These are phyloP conservation scores for Tetramorium simillimum DNA, from an alignment of 1,140 invertebrate genomes.

Conservation along the genomic window DNA sequence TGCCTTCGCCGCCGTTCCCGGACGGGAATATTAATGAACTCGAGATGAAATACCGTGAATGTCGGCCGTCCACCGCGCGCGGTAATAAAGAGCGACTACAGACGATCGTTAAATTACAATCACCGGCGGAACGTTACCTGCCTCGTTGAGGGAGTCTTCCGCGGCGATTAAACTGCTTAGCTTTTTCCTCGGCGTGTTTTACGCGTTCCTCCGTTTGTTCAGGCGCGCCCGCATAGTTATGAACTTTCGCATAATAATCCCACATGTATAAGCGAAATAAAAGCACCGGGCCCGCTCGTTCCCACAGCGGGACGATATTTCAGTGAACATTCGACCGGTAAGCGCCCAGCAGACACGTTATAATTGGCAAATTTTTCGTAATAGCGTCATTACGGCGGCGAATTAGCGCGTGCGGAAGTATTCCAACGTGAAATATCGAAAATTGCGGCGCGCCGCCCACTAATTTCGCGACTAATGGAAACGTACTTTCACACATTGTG, in stretches of 20 bases:
- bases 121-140: background rate
- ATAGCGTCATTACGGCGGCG: conserved; percentile 53
- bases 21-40: conserved; percentile 75
- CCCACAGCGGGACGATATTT: conserved; percentile 44
- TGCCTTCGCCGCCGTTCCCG: background rate
- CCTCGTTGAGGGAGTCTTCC: background rate
- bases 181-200: background rate
- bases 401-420: conserved; percentile 51
- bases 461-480: conserved; percentile 53
- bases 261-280: background rate
- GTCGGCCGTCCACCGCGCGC: conserved; percentile 12
- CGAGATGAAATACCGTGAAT: conserved; percentile 71
- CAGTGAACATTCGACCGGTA: background rate
- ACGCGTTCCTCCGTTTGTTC: background rate
- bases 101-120: conserved; percentile 64
- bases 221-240: background rate
- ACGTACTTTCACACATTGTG: conserved; percentile 25
- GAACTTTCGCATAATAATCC: background rate
- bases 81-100: conserved; percentile 64
- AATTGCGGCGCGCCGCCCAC: conserved; percentile 21
- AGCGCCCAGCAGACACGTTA: conserved; percentile 14
- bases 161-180: conserved; percentile 4
- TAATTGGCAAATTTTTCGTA: conserved; percentile 58
- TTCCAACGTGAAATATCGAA: conserved; percentile 52
- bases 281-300: background rate